Base-by-base conservation (phyloP, 1,140 invertebrate genomes). In the Wasmannia auropunctata region DNA sequence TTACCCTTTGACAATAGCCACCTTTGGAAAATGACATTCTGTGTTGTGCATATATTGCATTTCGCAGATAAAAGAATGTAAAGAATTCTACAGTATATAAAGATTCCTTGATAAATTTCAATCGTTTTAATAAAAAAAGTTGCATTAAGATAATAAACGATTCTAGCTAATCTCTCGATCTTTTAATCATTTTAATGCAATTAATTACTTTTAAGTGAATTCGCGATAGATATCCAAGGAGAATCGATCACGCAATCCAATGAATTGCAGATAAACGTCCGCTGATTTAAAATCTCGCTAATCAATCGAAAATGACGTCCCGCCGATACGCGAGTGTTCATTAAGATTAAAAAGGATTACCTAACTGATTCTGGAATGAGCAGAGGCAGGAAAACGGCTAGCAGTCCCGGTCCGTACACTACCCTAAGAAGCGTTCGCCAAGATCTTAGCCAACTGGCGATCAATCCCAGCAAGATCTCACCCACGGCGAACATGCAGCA, bases 1-100 rank as follows among this genome's bases (percentile, higher is more conserved):
- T 96, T 96, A 6, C 96, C 96, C 84, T 97, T 96, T 2, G 97
- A 96, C 43, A 98, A 92, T 7, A 98, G 94, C 98, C 98, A 98
- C 86, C 97, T 94, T 95, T n/a, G n/a, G 4, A 95, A 86, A 83
- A 80, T 25, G 58, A 16, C n/a, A 22, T 85, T 46, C 19, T 51
- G n/a, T 25, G 14, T 62, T 86, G 49, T 58, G n/a, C 19, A 3
- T 58, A 37, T 6, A 46, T n/a, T 51, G n/a, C 46, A 72, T 60
- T 43, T 83, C 75, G 22, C 60, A 70, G 51, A 25, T 43, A 37
- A 65, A 85, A 22, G 22, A 62, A 28, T 86, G 11, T 84, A 67
- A 63, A 46, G n/a, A 31, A 43, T 54, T 62, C 19, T 85, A 85
- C 37, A 14, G 37, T 28, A 19, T 25, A 58, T 67, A 54, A 43